Evolutionary conservation across 2,113 vertebrate species (phyloP).

Genomic region (Sinocyclocheilus grahami): DNA sequence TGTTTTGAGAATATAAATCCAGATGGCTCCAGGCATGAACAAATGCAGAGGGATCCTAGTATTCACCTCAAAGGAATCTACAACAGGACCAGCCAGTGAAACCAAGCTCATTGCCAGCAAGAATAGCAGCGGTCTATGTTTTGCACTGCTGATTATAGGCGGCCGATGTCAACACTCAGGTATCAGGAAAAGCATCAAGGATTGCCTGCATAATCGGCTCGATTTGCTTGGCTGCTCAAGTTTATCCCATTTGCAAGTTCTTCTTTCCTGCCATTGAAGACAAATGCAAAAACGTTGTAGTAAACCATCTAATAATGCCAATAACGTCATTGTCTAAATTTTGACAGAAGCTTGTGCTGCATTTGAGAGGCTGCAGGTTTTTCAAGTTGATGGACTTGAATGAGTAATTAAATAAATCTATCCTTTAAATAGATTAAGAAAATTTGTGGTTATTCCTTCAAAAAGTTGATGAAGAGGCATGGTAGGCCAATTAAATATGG

Average conservation of each 20-base stretch:
- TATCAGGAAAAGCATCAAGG: constrained; percentile 15
- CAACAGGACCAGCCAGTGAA: background rate
- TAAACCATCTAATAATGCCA: background rate
- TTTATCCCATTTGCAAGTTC: background rate
- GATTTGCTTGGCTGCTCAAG: background rate
- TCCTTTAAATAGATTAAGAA: background rate
- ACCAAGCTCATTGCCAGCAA: background rate
- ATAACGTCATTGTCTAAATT: background rate
- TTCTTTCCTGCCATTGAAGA: background rate
- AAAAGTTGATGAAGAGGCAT: background rate
- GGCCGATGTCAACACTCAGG: background rate
- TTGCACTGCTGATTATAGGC: constrained; percentile 2
- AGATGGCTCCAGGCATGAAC: background rate
- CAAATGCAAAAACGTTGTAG: background rate
- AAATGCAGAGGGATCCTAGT: constrained; percentile 7
- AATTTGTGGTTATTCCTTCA: background rate
- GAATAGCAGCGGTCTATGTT: background rate
- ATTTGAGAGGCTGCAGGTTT: background rate
- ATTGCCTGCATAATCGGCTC: background rate
- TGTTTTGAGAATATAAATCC: constrained; percentile 24
- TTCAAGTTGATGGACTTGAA: background rate
- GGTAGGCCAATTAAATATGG: background rate
- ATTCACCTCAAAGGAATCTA: constrained; percentile 6
- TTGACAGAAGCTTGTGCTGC: background rate
- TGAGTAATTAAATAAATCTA: background rate